Evolutionary conservation across 1,140 invertebrate genomes (phyloP).

Genomic region (Platorchestia sp.): DNA sequence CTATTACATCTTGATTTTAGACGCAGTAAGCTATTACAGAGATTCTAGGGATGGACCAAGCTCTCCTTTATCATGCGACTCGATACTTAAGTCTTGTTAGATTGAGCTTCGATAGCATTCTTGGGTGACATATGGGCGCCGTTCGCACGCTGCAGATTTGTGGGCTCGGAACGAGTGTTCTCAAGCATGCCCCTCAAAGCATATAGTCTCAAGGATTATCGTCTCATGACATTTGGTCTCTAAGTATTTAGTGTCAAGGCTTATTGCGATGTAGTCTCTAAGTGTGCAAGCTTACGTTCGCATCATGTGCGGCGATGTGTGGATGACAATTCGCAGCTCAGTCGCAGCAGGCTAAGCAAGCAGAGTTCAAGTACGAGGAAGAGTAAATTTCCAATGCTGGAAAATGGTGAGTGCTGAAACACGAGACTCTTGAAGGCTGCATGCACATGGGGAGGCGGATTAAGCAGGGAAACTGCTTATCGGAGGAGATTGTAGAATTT

Average conservation of each 20-base stretch:
- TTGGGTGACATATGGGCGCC: slow-evolving; percentile 14
- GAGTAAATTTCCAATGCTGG: background rate
- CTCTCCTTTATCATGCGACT: slow-evolving; percentile 34
- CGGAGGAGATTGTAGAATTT: background rate
- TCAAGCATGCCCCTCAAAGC: background rate
- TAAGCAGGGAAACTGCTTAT: background rate
- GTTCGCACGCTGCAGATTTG: background rate
- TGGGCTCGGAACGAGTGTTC: background rate
- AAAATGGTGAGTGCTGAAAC: background rate
- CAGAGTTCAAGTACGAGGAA: no score
- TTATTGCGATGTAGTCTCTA: background rate
- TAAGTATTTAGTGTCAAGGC: background rate
- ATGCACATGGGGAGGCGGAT: background rate
- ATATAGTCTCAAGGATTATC: no score
- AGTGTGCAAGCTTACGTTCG: background rate
- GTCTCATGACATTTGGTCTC: background rate
- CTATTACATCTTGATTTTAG: slow-evolving; percentile 53
- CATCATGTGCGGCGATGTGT: background rate
- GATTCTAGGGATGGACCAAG: background rate
- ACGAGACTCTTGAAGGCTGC: background rate
- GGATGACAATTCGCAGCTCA: background rate
- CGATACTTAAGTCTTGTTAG: slow-evolving; percentile 29
- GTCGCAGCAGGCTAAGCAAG: no score
- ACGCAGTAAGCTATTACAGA: slow-evolving; percentile 26
- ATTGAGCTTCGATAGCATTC: slow-evolving; percentile 43